A percentile compares a stretch with the other conserved stretches of the same genome.
phyloP scores from a whole-genome alignment of 1,140 invertebrate species.

The Dryas iulia region DNA sequence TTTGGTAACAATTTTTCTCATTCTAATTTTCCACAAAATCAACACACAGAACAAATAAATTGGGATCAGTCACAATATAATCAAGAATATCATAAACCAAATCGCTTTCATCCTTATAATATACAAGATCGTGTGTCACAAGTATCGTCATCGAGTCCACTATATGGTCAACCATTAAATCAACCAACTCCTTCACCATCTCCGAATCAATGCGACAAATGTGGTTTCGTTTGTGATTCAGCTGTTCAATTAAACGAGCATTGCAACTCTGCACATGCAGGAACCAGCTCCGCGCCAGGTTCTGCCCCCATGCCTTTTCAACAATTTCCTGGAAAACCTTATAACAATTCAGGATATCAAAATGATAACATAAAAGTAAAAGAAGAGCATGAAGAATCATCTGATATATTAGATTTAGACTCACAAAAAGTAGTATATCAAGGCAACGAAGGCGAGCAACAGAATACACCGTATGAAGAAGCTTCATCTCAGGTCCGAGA shows the following conservation, averaged over 20 bases:
- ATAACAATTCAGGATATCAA: slow-evolving; percentile 60
- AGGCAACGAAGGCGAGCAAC: slow-evolving; percentile 74
- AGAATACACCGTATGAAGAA: slow-evolving; percentile 76
- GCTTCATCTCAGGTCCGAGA: slow-evolving; percentile 75
- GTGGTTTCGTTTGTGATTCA: slow-evolving; percentile 88
- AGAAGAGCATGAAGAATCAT: slow-evolving; percentile 85
- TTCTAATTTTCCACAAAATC: slow-evolving; percentile 77
- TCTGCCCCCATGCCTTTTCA: slow-evolving; percentile 72
- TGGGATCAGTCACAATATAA: slow-evolving; percentile 78
- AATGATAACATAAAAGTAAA: slow-evolving; percentile 78
- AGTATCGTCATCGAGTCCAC: slow-evolving; percentile 84
- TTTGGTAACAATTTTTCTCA: slow-evolving; percentile 75
- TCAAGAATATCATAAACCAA: slow-evolving; percentile 78
- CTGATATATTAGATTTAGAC: slow-evolving; percentile 92
- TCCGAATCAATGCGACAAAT: slow-evolving; percentile 89
- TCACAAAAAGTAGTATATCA: slow-evolving; percentile 92
- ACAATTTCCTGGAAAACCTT: slow-evolving; percentile 74
- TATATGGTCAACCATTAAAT: slow-evolving; percentile 80
- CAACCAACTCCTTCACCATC: slow-evolving; percentile 83
- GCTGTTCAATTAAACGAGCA: slow-evolving; percentile 86
- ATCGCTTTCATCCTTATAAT: slow-evolving; percentile 80
- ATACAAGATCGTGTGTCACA: slow-evolving; percentile 78
- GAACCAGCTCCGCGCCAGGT: slow-evolving; percentile 57
- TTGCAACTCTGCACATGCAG: slow-evolving; percentile 84
- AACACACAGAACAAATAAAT: slow-evolving; percentile 67